A percentile compares a stretch with the other conserved stretches of the same genome.
Evolutionary conservation across 1,140 invertebrate species (phyloP).

Genomic region (Drosophila sulfurigaster): DNA sequence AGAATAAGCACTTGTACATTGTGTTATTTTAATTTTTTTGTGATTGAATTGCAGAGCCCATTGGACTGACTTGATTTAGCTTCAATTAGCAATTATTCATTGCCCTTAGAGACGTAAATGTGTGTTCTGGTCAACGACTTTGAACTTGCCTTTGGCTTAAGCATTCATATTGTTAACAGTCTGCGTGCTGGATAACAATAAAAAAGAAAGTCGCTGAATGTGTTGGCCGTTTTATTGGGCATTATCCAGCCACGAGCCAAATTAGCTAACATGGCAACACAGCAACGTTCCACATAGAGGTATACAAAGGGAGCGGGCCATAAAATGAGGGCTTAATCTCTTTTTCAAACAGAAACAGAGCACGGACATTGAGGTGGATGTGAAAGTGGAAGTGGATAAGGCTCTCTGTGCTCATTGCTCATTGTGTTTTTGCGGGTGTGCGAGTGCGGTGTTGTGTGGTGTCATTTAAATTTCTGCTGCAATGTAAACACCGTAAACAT

Average conservation of each 20-base stretch:
- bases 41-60: not conserved
- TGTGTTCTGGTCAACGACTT: slow-evolving; percentile 11
- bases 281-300: not conserved
- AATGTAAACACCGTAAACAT: slow-evolving; percentile 62
- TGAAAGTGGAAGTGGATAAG: slow-evolving; percentile 34
- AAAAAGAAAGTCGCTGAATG: slow-evolving; percentile 22
- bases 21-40: slow-evolving; percentile 1
- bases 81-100: slow-evolving; percentile 17
- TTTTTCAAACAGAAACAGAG: slow-evolving; percentile 32
- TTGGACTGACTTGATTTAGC: not conserved
- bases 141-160: slow-evolving; percentile 13
- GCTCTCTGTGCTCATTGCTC: slow-evolving; percentile 42
- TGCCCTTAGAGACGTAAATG: slow-evolving; percentile 7
- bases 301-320: slow-evolving; percentile 14
- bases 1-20: not conserved
- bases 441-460: slow-evolving; percentile 18
- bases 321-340: slow-evolving; percentile 45
- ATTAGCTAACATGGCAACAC: slow-evolving; percentile 29
- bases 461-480: slow-evolving; percentile 65
- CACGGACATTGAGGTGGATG: slow-evolving; percentile 30
- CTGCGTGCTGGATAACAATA: slow-evolving; percentile 20
- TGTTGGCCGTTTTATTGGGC: slow-evolving; percentile 40
- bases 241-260: slow-evolving; percentile 37
- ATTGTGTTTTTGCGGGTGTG: slow-evolving; percentile 30
- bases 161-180: not conserved